Evolutionary conservation across 1,140 invertebrate species (phyloP).

Genomic region (Diorhabda carinulata): DNA sequence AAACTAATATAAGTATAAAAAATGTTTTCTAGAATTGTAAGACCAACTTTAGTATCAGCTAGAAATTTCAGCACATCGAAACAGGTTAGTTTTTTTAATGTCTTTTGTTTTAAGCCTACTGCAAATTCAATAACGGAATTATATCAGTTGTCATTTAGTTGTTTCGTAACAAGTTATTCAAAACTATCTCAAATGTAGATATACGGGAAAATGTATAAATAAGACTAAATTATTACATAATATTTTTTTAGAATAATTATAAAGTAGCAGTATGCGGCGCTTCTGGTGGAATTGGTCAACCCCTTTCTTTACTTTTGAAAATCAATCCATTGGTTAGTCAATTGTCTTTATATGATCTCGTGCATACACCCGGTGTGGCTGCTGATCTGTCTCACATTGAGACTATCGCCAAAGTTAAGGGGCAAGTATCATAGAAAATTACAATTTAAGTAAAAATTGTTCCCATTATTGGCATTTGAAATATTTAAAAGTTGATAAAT

Average conservation of each 20-base stretch:
- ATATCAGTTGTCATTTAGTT: too few relatives aligned
- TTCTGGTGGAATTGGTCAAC: conserved; percentile 96
- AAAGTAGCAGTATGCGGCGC: conserved; percentile 97
- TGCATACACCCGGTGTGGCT: conserved; percentile 94
- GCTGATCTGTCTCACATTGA: conserved; percentile 98
- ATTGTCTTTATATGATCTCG: conserved; percentile 91
- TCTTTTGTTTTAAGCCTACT: conserved; percentile 7
- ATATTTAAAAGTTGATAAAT: too few relatives aligned
- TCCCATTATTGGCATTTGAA: neutral
- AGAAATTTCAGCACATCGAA: conserved; percentile 54
- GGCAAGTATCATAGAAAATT: conserved; percentile 26
- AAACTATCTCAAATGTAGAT: too few relatives aligned
- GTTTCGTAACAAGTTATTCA: too few relatives aligned
- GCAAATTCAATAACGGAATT: too few relatives aligned
- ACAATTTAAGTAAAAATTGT: neutral
- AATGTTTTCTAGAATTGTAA: conserved; percentile 55
- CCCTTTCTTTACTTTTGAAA: conserved; percentile 93
- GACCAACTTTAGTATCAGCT: conserved; percentile 49
- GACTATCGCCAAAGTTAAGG: conserved; percentile 54
- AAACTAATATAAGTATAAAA: conserved; percentile 4
- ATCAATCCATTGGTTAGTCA: conserved; percentile 78
- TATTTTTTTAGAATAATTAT: conserved; percentile 56
- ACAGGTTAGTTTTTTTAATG: conserved; percentile 47
- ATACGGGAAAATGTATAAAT: too few relatives aligned
- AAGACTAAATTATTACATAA: neutral